Evolutionary conservation across 2,113 vertebrate genomes (phyloP), one percentile per base, ranked within the genome.

Genomic region (Brachyhypopomus gauderio): DNA sequence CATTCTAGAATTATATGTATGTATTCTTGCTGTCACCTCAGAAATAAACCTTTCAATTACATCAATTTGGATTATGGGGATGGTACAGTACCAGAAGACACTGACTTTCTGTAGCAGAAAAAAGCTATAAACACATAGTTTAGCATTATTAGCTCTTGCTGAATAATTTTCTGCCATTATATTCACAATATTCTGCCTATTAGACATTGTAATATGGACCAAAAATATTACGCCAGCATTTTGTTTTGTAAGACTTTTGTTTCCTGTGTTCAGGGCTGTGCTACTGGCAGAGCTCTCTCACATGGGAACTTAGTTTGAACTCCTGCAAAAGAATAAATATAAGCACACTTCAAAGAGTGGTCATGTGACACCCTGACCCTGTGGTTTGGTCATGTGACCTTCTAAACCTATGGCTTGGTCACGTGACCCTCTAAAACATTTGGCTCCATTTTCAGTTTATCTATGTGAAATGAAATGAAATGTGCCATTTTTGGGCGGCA

Each of bases 331-430:
- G 87, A 85, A 75, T 63, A 76, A 86, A 75, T 75, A 78, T 78
- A 80, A 23, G 56, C 77, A 64, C 72, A 88, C 84, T 86, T 90
- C 78, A 88, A 88, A 89, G 87, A 84, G 73, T 30, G 69, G 80
- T 71, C 83, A 79, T 89, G 86, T 86, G 84, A 75, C 69, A 41
- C 77, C 71, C 76, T 75, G 83, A 84, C 86, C 84, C 78, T 83
- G 56, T 62, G 22, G 56, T 25, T 77, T 30, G 66, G 77, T 77
- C 82, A 79, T 89, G 86, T 86, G 84, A 75, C 69, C 48, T 75
- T 73, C 74, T 77, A 83, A 85, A 86, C 84, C 78, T 83, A 55
- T 62, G 22, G 87, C 85, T 72, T 30, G 69, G 80, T 70, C 82
- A 79, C 88, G 86, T 86, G 84, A 75, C 69, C 48, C 77, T 73